Base-by-base conservation (phyloP, 2,113 vertebrate genomes). In the Bubo bubo region DNA sequence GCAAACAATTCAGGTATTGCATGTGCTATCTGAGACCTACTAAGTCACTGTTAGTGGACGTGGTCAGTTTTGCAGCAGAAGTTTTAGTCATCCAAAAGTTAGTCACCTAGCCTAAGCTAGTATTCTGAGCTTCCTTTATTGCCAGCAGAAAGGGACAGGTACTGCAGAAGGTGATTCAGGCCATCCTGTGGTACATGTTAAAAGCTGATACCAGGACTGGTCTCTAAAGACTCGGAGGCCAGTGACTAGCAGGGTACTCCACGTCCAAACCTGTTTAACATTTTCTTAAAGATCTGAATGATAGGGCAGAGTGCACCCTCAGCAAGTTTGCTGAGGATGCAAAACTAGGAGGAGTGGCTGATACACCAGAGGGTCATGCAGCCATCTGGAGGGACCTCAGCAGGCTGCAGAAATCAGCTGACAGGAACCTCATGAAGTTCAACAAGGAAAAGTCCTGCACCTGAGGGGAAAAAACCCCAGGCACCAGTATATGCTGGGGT, bases 1-100 rank as follows among this genome's bases (percentile, higher is more conserved):
- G 98, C 98, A n/a, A 97, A 98, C 87, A 97, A 93, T 77, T 98
- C 98, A 96, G 98, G 98, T 98, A 87, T 24, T 56, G 45, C 35
- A 39, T 32, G 27, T 55, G n/a, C 49, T 90, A 2, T 76, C 35
- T 73, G 56, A 45, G n/a, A 26, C 20, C 58, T 79, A 10, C n/a
- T 58, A 79, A 60, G 30, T 68, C 62, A 20, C 32, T 77, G 47
- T 59, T 43, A n/a, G 34, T 32, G 28, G 75, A 35, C 23, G 8
- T 2, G 12, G 32, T n/a, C 62, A 58, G 59, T 50, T 74, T 47
- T 58, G 52, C 41, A 41, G 45, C 30, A 63, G 50, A 52, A 68
- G 43, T 47, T 56, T 79, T 56, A 76, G 32, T 37, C 20, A 76
- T 63, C 41, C n/a, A 45, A 3, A 64, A 70, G 17, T 52, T 58